phyloP scores from a whole-genome alignment of 2,113 vertebrate genomes.

The Atrichornis clamosus region DNA sequence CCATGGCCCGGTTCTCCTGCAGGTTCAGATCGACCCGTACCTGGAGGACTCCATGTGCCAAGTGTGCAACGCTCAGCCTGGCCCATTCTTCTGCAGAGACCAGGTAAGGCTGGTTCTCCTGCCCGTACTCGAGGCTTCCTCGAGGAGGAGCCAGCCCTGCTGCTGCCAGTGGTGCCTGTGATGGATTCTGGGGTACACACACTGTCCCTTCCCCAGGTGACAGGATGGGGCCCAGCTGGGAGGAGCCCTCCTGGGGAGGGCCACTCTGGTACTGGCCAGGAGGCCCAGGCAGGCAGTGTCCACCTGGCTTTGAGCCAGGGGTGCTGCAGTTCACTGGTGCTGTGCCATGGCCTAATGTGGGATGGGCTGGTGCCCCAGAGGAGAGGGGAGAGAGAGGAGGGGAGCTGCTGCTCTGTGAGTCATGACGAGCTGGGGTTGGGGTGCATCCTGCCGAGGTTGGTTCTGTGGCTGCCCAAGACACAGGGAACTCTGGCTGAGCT shows the following conservation, averaged over 20 bases:
- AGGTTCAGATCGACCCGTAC: conserved; percentile 98
- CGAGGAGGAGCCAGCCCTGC: rapidly evolving
- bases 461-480: neutral
- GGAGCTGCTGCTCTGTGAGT: neutral
- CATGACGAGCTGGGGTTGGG: rapidly evolving
- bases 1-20: neutral
- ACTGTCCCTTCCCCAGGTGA: rapidly evolving
- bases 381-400: no score
- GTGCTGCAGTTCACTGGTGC: neutral
- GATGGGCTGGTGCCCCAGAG: neutral
- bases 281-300: neutral
- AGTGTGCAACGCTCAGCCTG: conserved; percentile 89
- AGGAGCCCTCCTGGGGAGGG: neutral
- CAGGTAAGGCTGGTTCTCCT: conserved; percentile 74
- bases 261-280: rapidly evolving
- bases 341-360: neutral
- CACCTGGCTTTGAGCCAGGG: neutral
- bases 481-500: neutral
- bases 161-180: neutral
- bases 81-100: conserved; percentile 98
- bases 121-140: neutral
- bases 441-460: rapidly evolving
- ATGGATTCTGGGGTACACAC: neutral
- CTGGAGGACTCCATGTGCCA: conserved; percentile 97
- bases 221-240: neutral